Evolutionary conservation across 1,140 invertebrate genomes (phyloP).

Genomic region (Sminthurinus signatus): DNA sequence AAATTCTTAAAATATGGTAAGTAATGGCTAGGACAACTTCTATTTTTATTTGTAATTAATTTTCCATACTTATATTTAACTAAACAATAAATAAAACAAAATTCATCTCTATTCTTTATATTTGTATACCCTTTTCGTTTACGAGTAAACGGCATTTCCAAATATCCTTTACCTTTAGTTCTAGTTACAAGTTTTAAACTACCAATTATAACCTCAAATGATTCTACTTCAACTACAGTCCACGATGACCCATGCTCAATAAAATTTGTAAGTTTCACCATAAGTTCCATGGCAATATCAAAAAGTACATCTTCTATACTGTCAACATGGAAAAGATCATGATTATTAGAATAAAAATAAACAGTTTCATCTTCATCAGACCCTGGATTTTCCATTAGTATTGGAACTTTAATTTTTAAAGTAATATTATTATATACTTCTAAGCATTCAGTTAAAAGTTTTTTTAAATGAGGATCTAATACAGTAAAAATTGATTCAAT

Average conservation of each 20-base stretch:
- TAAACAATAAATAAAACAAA: not conserved
- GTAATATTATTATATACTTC: not conserved
- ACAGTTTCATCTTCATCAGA: not conserved
- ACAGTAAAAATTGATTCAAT: not conserved
- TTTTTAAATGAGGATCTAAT: not conserved
- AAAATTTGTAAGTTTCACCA: not conserved
- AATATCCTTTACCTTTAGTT: not conserved
- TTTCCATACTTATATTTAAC: no score
- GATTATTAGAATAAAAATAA: not conserved
- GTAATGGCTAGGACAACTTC: no score
- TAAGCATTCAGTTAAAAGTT: not conserved
- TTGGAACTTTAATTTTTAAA: not conserved
- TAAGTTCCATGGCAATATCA: not conserved
- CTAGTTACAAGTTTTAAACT: not conserved
- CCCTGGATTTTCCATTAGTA: not conserved
- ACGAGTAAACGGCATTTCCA: not conserved
- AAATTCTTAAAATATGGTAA: no score
- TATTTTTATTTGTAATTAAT: no score
- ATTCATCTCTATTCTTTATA: not conserved
- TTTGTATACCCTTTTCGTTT: not conserved
- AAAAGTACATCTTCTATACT: not conserved
- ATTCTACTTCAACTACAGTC: not conserved
- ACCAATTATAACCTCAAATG: not conserved
- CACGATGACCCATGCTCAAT: not conserved
- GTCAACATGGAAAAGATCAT: not conserved